Evolutionary conservation across 2,797 vertebrate genomes (phyloP).

Genomic region (Cuculus canorus): DNA sequence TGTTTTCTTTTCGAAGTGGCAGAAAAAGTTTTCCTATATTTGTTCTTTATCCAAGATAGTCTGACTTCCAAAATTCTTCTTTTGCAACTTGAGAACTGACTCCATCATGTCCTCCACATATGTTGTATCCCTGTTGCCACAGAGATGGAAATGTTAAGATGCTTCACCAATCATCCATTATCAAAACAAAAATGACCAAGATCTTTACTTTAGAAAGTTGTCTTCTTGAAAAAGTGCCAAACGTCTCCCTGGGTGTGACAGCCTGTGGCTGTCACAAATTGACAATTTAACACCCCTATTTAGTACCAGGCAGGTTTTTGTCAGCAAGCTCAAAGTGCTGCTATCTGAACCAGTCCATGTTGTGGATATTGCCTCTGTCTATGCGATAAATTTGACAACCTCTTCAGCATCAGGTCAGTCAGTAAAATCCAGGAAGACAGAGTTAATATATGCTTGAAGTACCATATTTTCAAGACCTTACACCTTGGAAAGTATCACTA

Average conservation of each 20-base stretch:
- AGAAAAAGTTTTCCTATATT: slow-evolving; percentile 34
- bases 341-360: background rate
- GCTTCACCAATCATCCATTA: background rate
- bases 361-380: background rate
- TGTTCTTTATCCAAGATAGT: slow-evolving; percentile 38
- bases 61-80: slow-evolving; percentile 21
- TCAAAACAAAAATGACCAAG: background rate
- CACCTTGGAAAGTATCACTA: background rate
- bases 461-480: background rate
- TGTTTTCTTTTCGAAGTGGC: slow-evolving; percentile 51
- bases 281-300: background rate
- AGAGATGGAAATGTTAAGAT: background rate
- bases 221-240: background rate
- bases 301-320: background rate
- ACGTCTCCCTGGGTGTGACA: background rate
- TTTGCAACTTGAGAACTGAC: slow-evolving; percentile 9
- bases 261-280: background rate
- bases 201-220: background rate
- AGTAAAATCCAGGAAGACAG: background rate
- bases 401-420: background rate
- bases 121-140: background rate
- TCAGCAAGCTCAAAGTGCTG: background rate
- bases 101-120: background rate
- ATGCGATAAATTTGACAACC: background rate
- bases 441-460: background rate